These are phyloP conservation scores for Nixonia krombeini DNA, from an alignment of 1,140 invertebrate species.

Conservation along the genomic window DNA sequence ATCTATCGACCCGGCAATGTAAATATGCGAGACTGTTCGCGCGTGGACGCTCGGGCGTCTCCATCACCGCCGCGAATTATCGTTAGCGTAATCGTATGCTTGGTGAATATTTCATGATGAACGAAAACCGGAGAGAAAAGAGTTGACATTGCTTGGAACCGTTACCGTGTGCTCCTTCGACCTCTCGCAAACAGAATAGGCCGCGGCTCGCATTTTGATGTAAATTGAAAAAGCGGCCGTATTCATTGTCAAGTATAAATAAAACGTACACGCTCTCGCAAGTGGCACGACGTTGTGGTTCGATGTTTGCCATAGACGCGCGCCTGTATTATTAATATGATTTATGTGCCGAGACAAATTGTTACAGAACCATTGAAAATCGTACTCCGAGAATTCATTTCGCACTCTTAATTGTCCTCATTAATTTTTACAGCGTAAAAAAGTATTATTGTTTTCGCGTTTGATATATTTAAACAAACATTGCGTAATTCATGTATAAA, in stretches of 20 bases:
- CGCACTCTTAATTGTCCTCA: too few relatives aligned
- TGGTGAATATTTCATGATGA: constrained; percentile 67
- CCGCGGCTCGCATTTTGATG: constrained; percentile 59
- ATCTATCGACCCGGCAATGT: constrained; percentile 32
- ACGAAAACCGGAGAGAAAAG: constrained; percentile 54
- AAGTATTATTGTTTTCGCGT: too few relatives aligned
- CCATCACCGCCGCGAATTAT: constrained; percentile 30
- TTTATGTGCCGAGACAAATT: not conserved
- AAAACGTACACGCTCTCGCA: too few relatives aligned
- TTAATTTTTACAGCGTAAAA: too few relatives aligned
- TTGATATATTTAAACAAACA: too few relatives aligned
- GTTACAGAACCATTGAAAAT: constrained; percentile 1
- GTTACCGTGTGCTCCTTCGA: constrained; percentile 59
- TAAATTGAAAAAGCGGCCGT: constrained; percentile 57
- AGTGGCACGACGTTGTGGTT: constrained; percentile 38
- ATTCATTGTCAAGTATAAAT: constrained; percentile 40
- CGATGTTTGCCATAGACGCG: constrained; percentile 33
- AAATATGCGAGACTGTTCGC: constrained; percentile 38
- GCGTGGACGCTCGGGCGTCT: constrained; percentile 13
- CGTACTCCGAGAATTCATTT: too few relatives aligned
- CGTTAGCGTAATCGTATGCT: constrained; percentile 42
- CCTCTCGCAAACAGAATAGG: constrained; percentile 47
- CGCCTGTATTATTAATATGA: constrained; percentile 3
- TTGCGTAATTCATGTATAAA: too few relatives aligned
- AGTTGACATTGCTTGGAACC: constrained; percentile 64